A percentile compares a stretch with the other conserved stretches of the same genome.
These are phyloP conservation scores for Pogonomyrmex californicus DNA, from an alignment of 1,140 invertebrate genomes.

Conservation along the genomic window DNA sequence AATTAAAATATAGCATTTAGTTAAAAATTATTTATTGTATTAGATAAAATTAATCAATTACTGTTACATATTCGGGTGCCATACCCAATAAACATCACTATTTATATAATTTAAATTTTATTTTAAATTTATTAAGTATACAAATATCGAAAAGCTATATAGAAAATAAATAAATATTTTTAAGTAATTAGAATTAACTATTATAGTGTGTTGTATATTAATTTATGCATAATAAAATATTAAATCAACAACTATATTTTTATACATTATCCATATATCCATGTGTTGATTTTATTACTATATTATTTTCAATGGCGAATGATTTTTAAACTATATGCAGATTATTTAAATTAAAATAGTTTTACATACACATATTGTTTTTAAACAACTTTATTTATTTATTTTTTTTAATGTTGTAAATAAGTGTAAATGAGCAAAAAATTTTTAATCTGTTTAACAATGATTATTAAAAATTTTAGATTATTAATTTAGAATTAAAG, in stretches of 20 bases:
- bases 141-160: conserved; percentile 7
- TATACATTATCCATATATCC: conserved; percentile 21
- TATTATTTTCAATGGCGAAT: neutral
- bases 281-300: neutral
- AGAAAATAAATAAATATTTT: conserved; percentile 30
- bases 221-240: conserved; percentile 44
- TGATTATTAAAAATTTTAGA: neutral
- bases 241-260: conserved; percentile 54
- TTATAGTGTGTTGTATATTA: neutral
- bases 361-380: neutral
- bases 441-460: neutral
- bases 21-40: neutral
- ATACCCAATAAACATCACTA: conserved; percentile 78
- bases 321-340: neutral
- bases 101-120: conserved; percentile 13
- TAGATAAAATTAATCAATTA: conserved; percentile 48
- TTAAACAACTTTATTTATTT: neutral
- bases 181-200: neutral
- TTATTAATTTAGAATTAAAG: neutral
- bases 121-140: neutral
- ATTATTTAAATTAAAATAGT: neutral
- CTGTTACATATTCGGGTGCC: conserved; percentile 79
- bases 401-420: neutral
- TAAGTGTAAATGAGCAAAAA: neutral
- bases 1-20: conserved; percentile 15